A percentile compares a stretch with the other conserved stretches of the same genome.
These are phyloP conservation scores for Mastomys coucha DNA, from an alignment of 2,113 vertebrate genomes.

Conservation along the genomic window DNA sequence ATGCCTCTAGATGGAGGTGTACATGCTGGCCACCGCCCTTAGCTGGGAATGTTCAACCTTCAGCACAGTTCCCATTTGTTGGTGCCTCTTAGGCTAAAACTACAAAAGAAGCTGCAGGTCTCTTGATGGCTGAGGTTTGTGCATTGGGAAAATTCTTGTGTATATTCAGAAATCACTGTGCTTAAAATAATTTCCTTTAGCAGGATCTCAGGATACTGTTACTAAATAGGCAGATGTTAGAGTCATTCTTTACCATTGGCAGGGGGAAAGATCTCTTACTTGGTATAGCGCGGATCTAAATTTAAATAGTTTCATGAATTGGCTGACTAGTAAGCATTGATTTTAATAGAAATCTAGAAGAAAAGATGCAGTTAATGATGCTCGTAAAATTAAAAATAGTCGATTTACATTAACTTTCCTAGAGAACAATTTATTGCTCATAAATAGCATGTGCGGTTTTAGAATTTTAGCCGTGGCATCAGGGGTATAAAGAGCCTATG, in stretches of 20 bases:
- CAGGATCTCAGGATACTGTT: conserved; percentile 5
- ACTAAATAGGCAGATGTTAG: not conserved
- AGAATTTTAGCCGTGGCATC: too few relatives aligned
- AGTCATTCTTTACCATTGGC: conserved; percentile 10
- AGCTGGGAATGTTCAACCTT: not conserved
- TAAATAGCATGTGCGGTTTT: not conserved
- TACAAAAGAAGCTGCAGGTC: not conserved
- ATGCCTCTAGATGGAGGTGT: not conserved
- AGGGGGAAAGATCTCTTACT: not conserved
- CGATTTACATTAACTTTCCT: conserved; percentile 37
- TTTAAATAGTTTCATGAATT: conserved; percentile 21
- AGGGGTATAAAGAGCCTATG: too few relatives aligned
- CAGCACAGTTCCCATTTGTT: not conserved
- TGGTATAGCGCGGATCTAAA: not conserved
- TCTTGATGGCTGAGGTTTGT: not conserved
- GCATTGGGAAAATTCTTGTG: not conserved
- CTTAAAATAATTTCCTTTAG: conserved; percentile 14
- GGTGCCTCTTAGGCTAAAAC: not conserved
- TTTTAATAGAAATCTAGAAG: conserved; percentile 20
- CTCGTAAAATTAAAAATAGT: conserved; percentile 17
- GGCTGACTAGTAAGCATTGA: not conserved
- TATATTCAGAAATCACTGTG: not conserved
- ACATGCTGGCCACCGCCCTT: not conserved
- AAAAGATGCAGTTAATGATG: not conserved
- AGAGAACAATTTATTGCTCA: not conserved